A percentile compares a stretch with the other conserved stretches of the same genome.
phyloP scores from a whole-genome alignment of 2,888 invertebrate species.

The Pyrocoelia pectoralis region DNA sequence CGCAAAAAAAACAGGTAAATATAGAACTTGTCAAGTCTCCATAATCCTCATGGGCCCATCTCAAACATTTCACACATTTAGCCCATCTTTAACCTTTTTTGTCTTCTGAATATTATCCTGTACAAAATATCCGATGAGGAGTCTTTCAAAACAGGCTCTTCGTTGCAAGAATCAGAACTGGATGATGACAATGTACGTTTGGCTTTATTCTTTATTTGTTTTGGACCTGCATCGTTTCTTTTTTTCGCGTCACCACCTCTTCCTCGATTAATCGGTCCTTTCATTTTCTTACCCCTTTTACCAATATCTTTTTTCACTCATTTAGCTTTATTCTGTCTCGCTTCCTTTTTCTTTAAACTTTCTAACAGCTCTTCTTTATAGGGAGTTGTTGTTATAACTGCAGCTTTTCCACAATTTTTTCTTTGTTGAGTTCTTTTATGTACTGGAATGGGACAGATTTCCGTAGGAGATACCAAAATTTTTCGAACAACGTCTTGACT shows the following conservation, averaged over 20 bases:
- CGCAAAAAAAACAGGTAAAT: background rate
- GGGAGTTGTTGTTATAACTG: conserved; percentile 2
- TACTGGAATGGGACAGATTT: background rate
- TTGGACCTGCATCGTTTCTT: background rate
- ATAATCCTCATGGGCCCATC: background rate
- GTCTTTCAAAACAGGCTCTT: background rate
- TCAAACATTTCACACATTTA: background rate
- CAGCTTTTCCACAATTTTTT: no score
- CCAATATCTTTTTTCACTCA: background rate
- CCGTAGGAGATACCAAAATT: background rate
- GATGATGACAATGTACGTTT: conserved; percentile 5
- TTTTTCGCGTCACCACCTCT: background rate
- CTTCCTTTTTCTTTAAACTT: background rate
- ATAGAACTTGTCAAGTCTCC: background rate
- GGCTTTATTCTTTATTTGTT: background rate
- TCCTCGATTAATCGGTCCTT: background rate
- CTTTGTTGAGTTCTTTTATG: no score
- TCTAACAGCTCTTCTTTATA: background rate
- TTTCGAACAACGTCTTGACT: background rate
- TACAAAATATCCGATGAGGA: conserved; percentile 12
- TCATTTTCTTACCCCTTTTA: background rate
- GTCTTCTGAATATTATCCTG: conserved; percentile 2
- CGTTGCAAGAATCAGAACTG: background rate
- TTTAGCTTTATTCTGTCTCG: background rate
- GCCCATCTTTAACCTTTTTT: background rate